These are phyloP conservation scores for Nothoprocta perdicaria DNA, from an alignment of 2,113 vertebrate genomes.

Conservation along the genomic window DNA sequence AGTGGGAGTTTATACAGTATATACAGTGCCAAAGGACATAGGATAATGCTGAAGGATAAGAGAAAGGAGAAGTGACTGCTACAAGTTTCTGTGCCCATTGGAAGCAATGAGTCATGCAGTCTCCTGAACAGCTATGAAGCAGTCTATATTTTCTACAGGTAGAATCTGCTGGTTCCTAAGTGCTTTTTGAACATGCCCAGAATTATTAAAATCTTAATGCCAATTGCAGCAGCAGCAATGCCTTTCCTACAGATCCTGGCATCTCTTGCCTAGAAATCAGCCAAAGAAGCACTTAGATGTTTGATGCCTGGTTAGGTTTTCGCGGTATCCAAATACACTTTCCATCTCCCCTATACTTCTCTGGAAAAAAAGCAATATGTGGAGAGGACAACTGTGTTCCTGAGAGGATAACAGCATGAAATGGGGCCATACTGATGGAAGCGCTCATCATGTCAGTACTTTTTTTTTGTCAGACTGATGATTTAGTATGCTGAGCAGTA, in stretches of 20 bases:
- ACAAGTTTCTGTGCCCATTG: neutral
- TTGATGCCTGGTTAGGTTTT: neutral
- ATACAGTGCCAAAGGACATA: neutral
- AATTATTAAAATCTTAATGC: neutral
- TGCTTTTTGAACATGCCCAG: neutral
- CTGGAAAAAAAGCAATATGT: neutral
- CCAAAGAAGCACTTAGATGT: neutral
- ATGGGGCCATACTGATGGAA: conserved; percentile 21
- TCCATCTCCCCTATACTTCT: neutral
- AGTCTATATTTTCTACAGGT: neutral
- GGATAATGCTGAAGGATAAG: neutral
- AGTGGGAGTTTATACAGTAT: neutral
- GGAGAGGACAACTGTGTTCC: neutral
- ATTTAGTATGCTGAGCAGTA: neutral
- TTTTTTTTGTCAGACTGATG: neutral
- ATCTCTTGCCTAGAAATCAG: neutral
- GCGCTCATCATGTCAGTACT: neutral
- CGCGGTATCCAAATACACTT: neutral
- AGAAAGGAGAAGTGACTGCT: neutral
- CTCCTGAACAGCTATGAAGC: neutral
- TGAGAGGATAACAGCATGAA: conserved; percentile 29
- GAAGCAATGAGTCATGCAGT: neutral
- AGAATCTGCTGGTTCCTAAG: neutral
- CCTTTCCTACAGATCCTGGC: neutral
- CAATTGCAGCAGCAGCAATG: neutral